Evolutionary conservation across 2,888 invertebrate species (phyloP).

Genomic region (Polyommatus iphigenia): DNA sequence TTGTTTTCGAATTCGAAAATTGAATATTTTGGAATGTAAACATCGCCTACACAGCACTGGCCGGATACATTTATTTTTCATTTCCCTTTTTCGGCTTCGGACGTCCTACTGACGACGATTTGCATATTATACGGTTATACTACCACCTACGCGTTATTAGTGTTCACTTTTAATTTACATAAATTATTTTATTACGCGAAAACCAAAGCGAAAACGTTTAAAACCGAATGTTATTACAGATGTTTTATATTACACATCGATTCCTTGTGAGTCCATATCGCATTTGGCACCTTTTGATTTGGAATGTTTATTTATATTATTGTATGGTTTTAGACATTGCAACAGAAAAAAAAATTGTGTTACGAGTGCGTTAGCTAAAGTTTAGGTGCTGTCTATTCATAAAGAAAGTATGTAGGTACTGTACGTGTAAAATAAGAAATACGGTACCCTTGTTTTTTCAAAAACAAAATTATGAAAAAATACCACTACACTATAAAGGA

Average conservation of each 20-base stretch:
- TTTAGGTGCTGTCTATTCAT: background rate
- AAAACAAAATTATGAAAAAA: too few relatives aligned
- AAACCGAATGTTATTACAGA: constrained; percentile 39
- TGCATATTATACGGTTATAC: constrained; percentile 58
- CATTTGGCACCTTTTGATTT: background rate
- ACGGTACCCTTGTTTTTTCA: too few relatives aligned
- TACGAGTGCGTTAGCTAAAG: background rate
- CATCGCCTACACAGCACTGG: constrained; percentile 55
- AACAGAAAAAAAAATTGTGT: background rate
- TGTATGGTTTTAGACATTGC: background rate
- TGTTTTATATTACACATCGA: constrained; percentile 47
- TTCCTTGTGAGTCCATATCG: background rate
- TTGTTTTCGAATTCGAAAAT: background rate
- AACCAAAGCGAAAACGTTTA: constrained; percentile 23
- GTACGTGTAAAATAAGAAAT: too few relatives aligned
- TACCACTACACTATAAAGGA: too few relatives aligned
- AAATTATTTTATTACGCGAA: constrained; percentile 25
- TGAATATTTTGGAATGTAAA: constrained; percentile 10
- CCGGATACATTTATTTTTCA: constrained; percentile 75
- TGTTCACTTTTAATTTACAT: constrained; percentile 25
- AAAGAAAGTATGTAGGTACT: too few relatives aligned
- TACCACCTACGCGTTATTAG: constrained; percentile 29
- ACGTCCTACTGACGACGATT: constrained; percentile 72
- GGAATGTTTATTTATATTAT: background rate
- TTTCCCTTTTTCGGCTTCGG: constrained; percentile 70